Percentiles rank a stretch among this genome's conserved stretches.
These are phyloP conservation scores for Achroia grisella DNA, from an alignment of 1,140 invertebrate species.

Conservation along the genomic window DNA sequence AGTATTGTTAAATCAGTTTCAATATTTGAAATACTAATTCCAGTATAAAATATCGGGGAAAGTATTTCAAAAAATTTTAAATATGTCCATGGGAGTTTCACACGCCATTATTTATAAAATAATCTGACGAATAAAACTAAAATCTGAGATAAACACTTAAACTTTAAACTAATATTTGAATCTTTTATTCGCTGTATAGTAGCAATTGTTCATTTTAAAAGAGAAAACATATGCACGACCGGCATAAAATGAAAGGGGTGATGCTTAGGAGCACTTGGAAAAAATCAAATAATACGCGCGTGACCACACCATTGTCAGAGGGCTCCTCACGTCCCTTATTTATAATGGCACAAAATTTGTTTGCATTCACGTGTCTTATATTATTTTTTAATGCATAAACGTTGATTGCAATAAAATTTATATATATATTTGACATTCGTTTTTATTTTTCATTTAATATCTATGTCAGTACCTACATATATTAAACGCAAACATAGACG, in stretches of 20 bases:
- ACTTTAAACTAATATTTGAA: slow-evolving; percentile 34
- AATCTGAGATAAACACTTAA: slow-evolving; percentile 6
- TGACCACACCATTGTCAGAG: slow-evolving; percentile 24
- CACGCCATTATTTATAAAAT: slow-evolving; percentile 3
- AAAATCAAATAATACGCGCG: slow-evolving; percentile 49
- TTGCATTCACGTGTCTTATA: too few species aligned
- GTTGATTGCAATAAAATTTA: too few species aligned
- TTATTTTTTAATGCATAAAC: too few species aligned
- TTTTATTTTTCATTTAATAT: too few species aligned
- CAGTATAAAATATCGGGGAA: too few species aligned
- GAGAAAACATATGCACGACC: slow-evolving; percentile 48
- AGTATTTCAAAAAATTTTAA: too few species aligned
- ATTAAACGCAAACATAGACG: too few species aligned
- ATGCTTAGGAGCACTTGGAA: slow-evolving; percentile 32
- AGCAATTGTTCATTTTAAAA: slow-evolving; percentile 49
- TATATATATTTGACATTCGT: too few species aligned
- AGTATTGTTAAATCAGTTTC: too few species aligned
- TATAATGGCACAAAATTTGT: too few species aligned
- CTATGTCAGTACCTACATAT: too few species aligned
- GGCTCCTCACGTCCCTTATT: neutral
- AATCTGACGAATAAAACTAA: slow-evolving; percentile 9
- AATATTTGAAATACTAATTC: too few species aligned
- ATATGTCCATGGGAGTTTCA: slow-evolving; percentile 7
- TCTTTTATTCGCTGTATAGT: slow-evolving; percentile 19
- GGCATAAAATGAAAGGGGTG: slow-evolving; percentile 23